phyloP scores from a whole-genome alignment of 2,113 vertebrate genomes.

The Tretioscincus oriximinensis region DNA sequence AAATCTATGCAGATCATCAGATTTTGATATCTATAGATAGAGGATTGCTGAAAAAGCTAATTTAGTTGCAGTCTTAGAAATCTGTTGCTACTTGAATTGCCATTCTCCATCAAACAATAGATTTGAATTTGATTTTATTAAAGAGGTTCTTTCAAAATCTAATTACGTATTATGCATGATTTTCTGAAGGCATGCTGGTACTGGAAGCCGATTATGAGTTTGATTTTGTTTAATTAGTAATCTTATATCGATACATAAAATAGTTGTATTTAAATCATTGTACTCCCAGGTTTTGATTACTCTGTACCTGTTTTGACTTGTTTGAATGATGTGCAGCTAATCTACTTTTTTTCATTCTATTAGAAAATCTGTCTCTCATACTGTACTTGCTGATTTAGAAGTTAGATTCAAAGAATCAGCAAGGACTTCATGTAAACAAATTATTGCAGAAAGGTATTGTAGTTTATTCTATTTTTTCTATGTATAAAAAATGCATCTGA shows the following conservation, averaged over 20 bases:
- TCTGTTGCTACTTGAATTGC: not conserved
- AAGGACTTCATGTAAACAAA: no score
- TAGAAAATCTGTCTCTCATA: not conserved
- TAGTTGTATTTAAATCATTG: not conserved
- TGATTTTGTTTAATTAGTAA: not conserved
- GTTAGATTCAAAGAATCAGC: not conserved
- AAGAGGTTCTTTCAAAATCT: not conserved
- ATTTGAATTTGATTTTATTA: not conserved
- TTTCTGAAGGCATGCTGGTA: not conserved
- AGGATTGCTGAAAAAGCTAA: no score
- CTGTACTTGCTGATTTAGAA: not conserved
- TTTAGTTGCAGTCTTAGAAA: not conserved
- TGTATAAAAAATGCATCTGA: no score
- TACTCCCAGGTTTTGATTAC: slow-evolving; percentile 9
- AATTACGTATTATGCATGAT: slow-evolving; percentile 10
- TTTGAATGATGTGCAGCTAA: not conserved
- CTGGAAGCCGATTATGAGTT: not conserved
- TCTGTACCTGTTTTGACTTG: not conserved
- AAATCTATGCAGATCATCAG: no score
- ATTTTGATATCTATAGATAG: no score
- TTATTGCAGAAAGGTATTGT: no score
- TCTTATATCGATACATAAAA: slow-evolving; percentile 15
- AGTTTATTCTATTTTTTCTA: no score
- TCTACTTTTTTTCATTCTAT: not conserved
- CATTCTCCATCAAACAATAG: not conserved